These are phyloP conservation scores for Nothocercus nigrocapillus DNA, from an alignment of 2,113 vertebrate species.

Conservation along the genomic window DNA sequence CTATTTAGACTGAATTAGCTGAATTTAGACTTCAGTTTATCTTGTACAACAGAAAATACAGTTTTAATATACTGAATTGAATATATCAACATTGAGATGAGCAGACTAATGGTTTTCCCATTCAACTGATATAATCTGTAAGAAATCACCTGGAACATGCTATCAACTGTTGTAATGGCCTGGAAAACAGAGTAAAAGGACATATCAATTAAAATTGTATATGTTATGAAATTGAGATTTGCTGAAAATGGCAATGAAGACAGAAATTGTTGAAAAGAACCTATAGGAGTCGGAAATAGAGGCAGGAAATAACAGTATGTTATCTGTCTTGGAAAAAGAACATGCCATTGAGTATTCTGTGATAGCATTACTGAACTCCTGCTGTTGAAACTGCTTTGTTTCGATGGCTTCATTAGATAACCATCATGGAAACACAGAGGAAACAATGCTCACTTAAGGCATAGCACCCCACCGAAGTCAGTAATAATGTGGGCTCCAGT, in stretches of 20 bases:
- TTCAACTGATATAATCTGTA: background rate
- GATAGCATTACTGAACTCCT: background rate
- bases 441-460: background rate
- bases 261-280: background rate
- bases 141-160: background rate
- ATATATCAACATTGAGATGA: background rate
- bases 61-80: background rate
- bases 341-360: background rate
- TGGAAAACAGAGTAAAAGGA: background rate
- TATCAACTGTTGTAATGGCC: background rate
- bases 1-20: too few relatives aligned
- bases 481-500: background rate
- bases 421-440: background rate
- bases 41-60: background rate
- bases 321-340: background rate
- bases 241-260: background rate
- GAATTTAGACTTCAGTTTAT: background rate
- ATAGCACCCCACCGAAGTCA: background rate
- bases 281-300: background rate
- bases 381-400: background rate
- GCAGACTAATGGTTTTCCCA: background rate
- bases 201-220: background rate
- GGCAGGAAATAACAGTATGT: background rate
- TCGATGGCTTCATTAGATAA: background rate
- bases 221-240: background rate